Evolutionary conservation across 1,140 invertebrate genomes (phyloP), one percentile per base, ranked within the genome.

Genomic region (Lerema accius): DNA sequence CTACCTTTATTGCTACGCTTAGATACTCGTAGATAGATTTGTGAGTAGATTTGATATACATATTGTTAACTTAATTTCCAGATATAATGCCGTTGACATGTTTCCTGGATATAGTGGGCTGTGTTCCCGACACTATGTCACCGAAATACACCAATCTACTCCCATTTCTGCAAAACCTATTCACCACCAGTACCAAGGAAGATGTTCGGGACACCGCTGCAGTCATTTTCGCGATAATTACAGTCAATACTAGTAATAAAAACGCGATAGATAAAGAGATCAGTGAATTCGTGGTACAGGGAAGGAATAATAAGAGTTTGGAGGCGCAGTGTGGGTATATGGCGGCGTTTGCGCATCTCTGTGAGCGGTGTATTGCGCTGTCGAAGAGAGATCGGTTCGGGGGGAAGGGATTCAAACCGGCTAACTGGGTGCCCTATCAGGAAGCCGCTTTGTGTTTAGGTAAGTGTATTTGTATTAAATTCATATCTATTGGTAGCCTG

Each of bases 271-370:
- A 93, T 35, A 88, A 82, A 11, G 91, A 92, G 19, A 84, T 94
- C 4, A 82, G 84, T 4, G 92, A 92, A 67, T 92, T 94, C 40
- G 85, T 94, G 0, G 77, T 68, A 42, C 82, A 92, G 61, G 91
- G 89, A 0, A 85, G 87, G 39, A 88, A 63, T 48, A 91, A 91
- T 72, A 94, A 94, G 80, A 91, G 84, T 72, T 80, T 96, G 32
- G 96, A 97, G 83, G 86, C 92, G 1, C 95, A 96, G 73, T 95
- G 96, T 73, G 96, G 96, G 0, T 93, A 93, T 35, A 76, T 97
- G 15, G 81, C 95, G 14, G 94, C 94, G 1, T 85, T 96, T 26
- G 94, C 94, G 7, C 93, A 94, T 76, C 90, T 94, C 67, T 92
- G 96, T 63, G 95, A 96, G 61, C 90, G 93, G 49, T 93, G 92